phyloP scores from a whole-genome alignment of 2,113 vertebrate species.

The Bos indicus region DNA sequence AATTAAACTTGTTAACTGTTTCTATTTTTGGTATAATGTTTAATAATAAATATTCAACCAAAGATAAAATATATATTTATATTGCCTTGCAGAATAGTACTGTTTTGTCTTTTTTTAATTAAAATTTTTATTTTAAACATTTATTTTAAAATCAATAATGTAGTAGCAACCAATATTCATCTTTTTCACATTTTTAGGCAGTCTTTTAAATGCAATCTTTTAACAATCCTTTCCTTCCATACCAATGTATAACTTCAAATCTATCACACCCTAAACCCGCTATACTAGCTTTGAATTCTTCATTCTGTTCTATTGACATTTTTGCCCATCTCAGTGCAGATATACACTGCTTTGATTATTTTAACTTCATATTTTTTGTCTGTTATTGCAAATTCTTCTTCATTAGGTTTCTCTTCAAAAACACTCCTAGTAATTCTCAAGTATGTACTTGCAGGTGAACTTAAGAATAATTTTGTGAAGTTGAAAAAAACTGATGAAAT shows the following conservation, averaged over 20 bases:
- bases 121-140: neutral
- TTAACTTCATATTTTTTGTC: neutral
- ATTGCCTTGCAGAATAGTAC: neutral
- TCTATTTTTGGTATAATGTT: neutral
- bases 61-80: neutral
- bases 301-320: no score
- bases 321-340: neutral
- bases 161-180: neutral
- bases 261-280: neutral
- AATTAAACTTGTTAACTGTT: neutral
- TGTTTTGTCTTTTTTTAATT: neutral
- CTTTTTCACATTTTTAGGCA: neutral
- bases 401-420: neutral
- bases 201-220: neutral
- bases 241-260: neutral
- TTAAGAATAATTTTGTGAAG: neutral
- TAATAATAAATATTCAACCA: neutral
- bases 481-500: neutral
- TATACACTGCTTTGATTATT: neutral
- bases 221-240: neutral
- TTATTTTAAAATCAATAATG: neutral
- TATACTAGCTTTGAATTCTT: neutral
- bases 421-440: neutral
- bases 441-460: neutral
- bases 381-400: neutral